Base-by-base conservation (phyloP, 2,888 invertebrate genomes). In the Ennomos quercinarius region DNA sequence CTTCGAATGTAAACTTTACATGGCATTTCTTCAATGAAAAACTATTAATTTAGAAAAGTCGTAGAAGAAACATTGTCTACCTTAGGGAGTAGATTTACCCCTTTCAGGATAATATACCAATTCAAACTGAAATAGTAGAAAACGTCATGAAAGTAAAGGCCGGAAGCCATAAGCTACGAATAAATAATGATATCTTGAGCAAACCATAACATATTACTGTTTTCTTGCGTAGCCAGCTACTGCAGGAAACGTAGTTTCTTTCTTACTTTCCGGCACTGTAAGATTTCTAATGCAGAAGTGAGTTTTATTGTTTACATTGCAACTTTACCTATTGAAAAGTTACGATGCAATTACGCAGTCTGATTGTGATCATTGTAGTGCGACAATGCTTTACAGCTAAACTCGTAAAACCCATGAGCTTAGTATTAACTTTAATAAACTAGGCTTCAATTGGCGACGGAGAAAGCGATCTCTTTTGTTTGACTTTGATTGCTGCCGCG, bases 241-340 rank as follows among this genome's bases (percentile, higher is more conserved):
- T 43, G 42, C 62, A 62, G 60, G 60, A 65, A 65, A 63, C 41
- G 11, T 39, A 11, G 37, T 41, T 60, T 52, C 36, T 47, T 55
- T 57, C 50, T 46, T 44, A 54, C 53, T 44, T 44, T 50, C 45
- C 56, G 10, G 38, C 17, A 11, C 37, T 34, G 9, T 41, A 37
- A 48, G 57, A 50, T 66, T 63, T 66, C 66, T 66, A 63, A 66
- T 57, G 48, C 50, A 37, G 10, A 41, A 5, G 41, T 45, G 41
- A 39, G 45, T 27, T 54, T 47, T 35, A 49, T 58, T 52, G 38
- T 47, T 51, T 44, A 17, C 45, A 9, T 8, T 8, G 38, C 49
- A 44, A 35, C 13, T 57, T 50, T 46, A 50, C 51, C 38, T 43
- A 46, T 41, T 41, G 17, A 46, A 45, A 57, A 51, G 41, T 38